Evolutionary conservation across 2,888 invertebrate genomes (phyloP), one percentile per base, ranked within the genome.

Genomic region (Xestia xanthographa): DNA sequence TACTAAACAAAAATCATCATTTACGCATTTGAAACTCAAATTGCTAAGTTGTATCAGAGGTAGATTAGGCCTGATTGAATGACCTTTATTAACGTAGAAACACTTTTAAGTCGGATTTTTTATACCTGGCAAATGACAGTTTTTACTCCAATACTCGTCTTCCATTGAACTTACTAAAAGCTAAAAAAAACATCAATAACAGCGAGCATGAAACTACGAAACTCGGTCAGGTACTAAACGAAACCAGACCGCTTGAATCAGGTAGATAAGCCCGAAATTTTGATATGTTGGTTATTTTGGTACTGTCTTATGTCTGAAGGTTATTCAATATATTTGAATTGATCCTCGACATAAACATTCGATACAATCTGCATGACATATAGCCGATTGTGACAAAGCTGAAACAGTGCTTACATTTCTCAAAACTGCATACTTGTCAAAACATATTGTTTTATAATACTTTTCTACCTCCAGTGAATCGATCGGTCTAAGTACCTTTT

Each of bases 101-200:
- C 34, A 34, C 2, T 34, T 34, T 34, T 5, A 5, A 34, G 34
- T 34, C 34, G 0, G 5, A 34, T 34, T 34, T 34, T 34, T 34
- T 34, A 34, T 12, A 14, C n/a, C 41, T 34, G 5, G 14, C 0
- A 11, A 60, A 34, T 26, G 8, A 14, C 0, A 53, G 22, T 34
- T 65, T 56, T 58, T 56, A 50, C 17, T 71, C 5, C 41, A 56
- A 56, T 58, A 45, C 2, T 60, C 9, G 6, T 17, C 22, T n/a
- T 20, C 56, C 2, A 56, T 68, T 63, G 41, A 77, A 41, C 26
- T 34, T 53, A 41, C 29, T 56, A 56, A 65, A 65, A 77, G 48
- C 48, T 53, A 50, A 34, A 50, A 74, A 45, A 63, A 34, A 34
- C 12, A 29, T 11, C 5, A 5, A 41, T 70, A 70, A 65, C 34